phyloP scores from a whole-genome alignment of 2,113 vertebrate genomes.

The Motacilla alba region DNA sequence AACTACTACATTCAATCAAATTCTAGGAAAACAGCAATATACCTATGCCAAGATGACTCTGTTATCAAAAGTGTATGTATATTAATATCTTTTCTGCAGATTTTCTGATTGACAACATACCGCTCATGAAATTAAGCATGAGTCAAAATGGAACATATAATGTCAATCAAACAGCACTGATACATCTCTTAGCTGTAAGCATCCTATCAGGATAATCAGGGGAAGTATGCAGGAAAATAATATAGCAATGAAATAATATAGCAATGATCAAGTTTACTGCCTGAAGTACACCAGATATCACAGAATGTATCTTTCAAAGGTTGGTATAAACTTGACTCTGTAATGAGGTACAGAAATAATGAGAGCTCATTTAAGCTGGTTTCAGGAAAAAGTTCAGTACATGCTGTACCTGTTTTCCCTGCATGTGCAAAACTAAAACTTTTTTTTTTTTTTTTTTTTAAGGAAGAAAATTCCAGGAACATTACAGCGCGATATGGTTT shows the following conservation, averaged over 20 bases:
- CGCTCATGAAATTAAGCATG: slow-evolving; percentile 22
- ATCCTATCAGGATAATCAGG: not conserved
- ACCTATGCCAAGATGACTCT: slow-evolving; percentile 2
- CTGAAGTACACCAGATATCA: slow-evolving; percentile 18
- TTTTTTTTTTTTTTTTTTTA: not conserved
- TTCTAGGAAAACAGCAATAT: slow-evolving; percentile 16
- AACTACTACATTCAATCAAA: not conserved
- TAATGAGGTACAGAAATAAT: slow-evolving; percentile 6
- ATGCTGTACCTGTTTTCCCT: slow-evolving; percentile 11
- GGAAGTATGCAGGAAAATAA: not conserved
- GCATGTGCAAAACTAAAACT: not conserved
- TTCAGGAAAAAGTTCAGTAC: not conserved
- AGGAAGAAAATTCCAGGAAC: not conserved
- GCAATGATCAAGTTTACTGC: not conserved
- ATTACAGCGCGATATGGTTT: not conserved
- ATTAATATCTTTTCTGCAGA: slow-evolving; percentile 36
- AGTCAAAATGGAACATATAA: slow-evolving; percentile 49
- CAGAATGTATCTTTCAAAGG: not conserved
- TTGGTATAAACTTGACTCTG: slow-evolving; percentile 12
- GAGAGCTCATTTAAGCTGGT: not conserved
- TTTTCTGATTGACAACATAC: slow-evolving; percentile 34
- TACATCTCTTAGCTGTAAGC: not conserved
- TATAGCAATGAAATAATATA: not conserved
- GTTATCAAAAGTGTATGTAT: not conserved
- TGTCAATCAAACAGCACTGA: slow-evolving; percentile 25